Base-by-base conservation (phyloP, 2,797 vertebrate species). In the Botia almorhae region DNA sequence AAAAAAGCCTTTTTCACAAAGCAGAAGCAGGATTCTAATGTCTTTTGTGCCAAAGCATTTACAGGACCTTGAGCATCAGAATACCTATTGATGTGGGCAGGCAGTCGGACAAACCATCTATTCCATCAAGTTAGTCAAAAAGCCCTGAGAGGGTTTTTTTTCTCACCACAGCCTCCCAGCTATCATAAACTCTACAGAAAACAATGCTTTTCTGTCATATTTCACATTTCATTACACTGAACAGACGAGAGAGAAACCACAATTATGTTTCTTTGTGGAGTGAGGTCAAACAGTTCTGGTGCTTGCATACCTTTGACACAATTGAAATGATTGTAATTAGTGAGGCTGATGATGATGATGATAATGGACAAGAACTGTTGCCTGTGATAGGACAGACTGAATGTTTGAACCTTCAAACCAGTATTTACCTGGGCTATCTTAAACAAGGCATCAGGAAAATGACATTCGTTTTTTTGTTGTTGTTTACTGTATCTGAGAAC, bases 161-260 rank as follows among this genome's bases (percentile, higher is more conserved):
- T 0, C 65, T 51, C 67, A 82, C 33, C 76, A 64, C 19, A 29
- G 53, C 67, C 81, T 81, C 78, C 3, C 23, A 26, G 82, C 63
- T 78, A 80, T 83, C 80, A 77, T 83, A 85, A 78, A 85, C 58
- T 81, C 79, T 79, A 73, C 77, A 58, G 23, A 50, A 85, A 85
- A 80, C 80, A 83, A 82, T 77, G 73, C 78, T 33, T 83, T 71
- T 78, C 33, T 64, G 33, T 76, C 78, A 81, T 75, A 78, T 74
- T 85, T 85, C 78, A 85, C 67, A 72, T 72, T 72, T 76, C 16
- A 58, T 76, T 39, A 75, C n/a, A 53, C 78, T 10, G 46, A 78
- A 78, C 19, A 65, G 50, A 33, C 4, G 33, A 50, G 7, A 14
- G 48, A 70, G 56, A 74, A 63, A 75, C 71, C 64, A 65, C 65